Evolutionary conservation across 2,797 vertebrate species (phyloP), one percentile per base, ranked within the genome.

Genomic region (Acipenser transmontanus): DNA sequence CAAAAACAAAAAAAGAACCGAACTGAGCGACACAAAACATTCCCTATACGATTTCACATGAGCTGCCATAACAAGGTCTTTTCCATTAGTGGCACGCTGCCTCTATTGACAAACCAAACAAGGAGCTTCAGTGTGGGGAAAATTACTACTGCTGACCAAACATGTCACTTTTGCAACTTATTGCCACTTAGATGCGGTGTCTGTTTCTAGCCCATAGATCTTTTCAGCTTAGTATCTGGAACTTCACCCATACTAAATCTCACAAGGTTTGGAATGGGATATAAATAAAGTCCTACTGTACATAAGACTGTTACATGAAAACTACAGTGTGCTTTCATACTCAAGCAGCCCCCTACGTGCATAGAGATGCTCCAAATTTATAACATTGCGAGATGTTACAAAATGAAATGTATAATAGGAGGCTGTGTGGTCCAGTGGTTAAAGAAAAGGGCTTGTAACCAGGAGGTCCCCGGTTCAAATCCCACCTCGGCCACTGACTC

Each of bases 61-160:
- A 67, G 70, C 64, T 68, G 63, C 68, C 70, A 71, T 73, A 72
- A 76, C 69, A 75, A 72, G 71, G 69, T 74, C 69, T 74, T 68
- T 78, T 77, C 75, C 68, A 79, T 76, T 76, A 74, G 63, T 66
- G 49, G 62, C 77, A 78, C 71, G 73, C 73, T 65, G 52, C 7
- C 64, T 73, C 76, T 76, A 75, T 76, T 78, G 73, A 81, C 70
- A 72, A 78, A 67, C 60, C 59, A 64, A 81, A 78, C 76, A 78
- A 79, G 71, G 76, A 62, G 63, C 65, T 70, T 74, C 73, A 79
- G 72, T 81, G 62, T 71, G 68, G 57, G 61, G 63, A 73, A 73
- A 76, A 75, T 75, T 77, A 74, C 78, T 73, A 75, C 77, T 78
- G 74, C 72, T 77, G 73, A 78, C 77, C 75, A 78, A 80, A 78